Evolutionary conservation across 2,888 invertebrate genomes (phyloP).

Genomic region (Serrognathus titanus): DNA sequence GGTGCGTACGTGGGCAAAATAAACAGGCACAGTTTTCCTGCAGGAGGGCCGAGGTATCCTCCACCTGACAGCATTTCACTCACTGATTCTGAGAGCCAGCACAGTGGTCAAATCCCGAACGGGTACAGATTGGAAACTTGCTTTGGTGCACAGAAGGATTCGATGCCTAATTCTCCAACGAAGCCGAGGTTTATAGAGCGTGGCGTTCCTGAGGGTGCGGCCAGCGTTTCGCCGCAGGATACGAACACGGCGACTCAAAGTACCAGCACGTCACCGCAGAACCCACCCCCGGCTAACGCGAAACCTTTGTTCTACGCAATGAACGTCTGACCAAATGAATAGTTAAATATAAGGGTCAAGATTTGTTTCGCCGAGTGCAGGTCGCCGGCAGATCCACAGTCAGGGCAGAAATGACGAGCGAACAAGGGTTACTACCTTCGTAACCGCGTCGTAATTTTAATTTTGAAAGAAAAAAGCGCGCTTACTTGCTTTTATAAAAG

Average conservation of each 20-base stretch:
- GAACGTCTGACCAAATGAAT: conserved; percentile 77
- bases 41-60: conserved; percentile 35
- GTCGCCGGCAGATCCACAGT: too few relatives aligned
- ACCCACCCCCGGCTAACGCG: conserved; percentile 49
- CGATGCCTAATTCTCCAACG: conserved; percentile 57
- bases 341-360: conserved; percentile 43
- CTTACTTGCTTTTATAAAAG: not conserved
- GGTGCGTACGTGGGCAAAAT: conserved; percentile 38
- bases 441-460: not conserved
- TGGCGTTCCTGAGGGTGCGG: conserved; percentile 72
- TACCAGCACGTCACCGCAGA: conserved; percentile 48
- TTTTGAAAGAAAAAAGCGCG: not conserved
- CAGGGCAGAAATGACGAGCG: not conserved
- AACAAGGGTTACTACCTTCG: not conserved
- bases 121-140: conserved; percentile 35
- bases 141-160: conserved; percentile 33
- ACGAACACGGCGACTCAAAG: conserved; percentile 47
- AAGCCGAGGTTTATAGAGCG: conserved; percentile 55
- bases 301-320: conserved; percentile 76
- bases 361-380: conserved; percentile 11
- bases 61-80: conserved; percentile 39
- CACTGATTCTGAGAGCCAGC: conserved; percentile 42
- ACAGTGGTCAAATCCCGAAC: conserved; percentile 36
- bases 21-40: conserved; percentile 44
- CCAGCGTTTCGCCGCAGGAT: conserved; percentile 67